Conservation (phyloP, 2,113 vertebrate genomes). For the Nyctereutes procyonoides region DNA sequence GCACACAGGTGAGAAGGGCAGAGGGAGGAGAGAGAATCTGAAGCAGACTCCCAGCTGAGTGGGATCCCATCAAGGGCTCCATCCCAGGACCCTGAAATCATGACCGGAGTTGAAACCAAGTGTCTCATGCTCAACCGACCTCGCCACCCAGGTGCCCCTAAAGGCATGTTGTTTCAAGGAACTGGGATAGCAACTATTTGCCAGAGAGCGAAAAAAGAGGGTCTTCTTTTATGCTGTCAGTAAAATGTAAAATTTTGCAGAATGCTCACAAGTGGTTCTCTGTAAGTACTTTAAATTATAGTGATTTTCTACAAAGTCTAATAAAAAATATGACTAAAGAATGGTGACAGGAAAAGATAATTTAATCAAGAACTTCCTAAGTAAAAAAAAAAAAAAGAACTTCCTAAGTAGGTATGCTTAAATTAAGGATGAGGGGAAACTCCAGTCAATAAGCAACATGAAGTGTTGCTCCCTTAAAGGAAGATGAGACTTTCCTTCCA, state of each 20-base stretch:
- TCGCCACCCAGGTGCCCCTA: neutral
- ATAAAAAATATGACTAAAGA: slow-evolving; percentile 13
- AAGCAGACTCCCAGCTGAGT: neutral
- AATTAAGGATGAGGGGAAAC: neutral
- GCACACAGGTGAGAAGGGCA: neutral
- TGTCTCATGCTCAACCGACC: neutral
- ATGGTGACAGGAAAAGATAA: neutral
- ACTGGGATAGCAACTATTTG: neutral
- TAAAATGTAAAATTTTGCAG: slow-evolving; percentile 25
- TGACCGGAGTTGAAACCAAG: neutral
- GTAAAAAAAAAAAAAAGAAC: too few relatives aligned
- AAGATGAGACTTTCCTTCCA: neutral
- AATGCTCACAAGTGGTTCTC: neutral
- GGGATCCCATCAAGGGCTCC: neutral
- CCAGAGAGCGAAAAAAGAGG: neutral
- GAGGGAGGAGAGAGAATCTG: neutral
- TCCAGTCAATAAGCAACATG: neutral
- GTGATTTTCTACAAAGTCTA: neutral
- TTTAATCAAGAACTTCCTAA: slow-evolving; percentile 21
- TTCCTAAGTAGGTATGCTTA: neutral
- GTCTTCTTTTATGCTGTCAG: neutral
- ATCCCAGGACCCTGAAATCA: neutral
- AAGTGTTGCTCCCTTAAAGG: neutral
- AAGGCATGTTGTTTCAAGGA: neutral
- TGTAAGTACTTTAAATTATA: neutral